A percentile compares a stretch with the other conserved stretches of the same genome.
Evolutionary conservation across 2,797 vertebrate species (phyloP).

Genomic region (Semaprochilodus insignis): DNA sequence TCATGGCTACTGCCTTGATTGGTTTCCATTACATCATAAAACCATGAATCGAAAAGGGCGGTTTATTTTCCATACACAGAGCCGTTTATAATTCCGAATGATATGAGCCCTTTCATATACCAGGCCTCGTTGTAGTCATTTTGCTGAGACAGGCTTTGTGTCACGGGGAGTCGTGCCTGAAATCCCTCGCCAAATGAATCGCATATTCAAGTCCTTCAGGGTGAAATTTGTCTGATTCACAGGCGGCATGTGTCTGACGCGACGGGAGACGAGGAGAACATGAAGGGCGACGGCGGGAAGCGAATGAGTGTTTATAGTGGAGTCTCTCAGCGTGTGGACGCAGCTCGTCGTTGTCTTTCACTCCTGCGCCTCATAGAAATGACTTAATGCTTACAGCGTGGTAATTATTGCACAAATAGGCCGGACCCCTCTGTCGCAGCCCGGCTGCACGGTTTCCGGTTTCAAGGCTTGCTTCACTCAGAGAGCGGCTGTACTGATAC

Average conservation of each 20-base stretch:
- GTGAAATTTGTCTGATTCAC: conserved; percentile 24
- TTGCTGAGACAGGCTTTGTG: neutral
- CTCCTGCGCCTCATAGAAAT: too few relatives aligned
- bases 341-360: neutral
- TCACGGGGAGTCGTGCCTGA: neutral
- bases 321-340: neutral
- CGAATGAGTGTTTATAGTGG: neutral
- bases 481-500: neutral
- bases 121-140: neutral
- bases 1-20: too few relatives aligned
- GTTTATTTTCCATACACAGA: too few relatives aligned
- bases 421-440: neutral
- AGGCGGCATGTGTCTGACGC: conserved; percentile 20
- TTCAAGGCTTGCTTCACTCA: neutral
- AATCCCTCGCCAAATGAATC: neutral
- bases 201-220: conserved; percentile 6
- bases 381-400: neutral
- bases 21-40: too few relatives aligned
- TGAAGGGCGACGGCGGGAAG: neutral
- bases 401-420: neutral
- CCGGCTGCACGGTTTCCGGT: neutral
- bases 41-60: too few relatives aligned
- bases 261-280: conserved; percentile 3
- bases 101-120: neutral
- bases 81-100: neutral